Conservation (phyloP, 2,888 invertebrate genomes). For the Mythimna impura region DNA sequence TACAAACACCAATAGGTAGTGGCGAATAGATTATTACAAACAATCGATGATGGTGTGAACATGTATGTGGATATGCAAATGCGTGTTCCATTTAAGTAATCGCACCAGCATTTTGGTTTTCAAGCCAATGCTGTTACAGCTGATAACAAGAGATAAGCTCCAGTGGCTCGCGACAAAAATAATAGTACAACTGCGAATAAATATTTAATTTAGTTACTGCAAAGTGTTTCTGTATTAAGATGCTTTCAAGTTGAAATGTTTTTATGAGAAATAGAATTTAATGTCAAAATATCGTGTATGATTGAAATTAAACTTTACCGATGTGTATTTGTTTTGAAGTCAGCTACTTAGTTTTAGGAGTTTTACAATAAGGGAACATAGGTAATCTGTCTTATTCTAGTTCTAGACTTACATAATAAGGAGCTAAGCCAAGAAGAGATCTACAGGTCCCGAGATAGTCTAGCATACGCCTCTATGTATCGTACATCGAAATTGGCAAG, state of each 20-base stretch:
- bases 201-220: conserved; percentile 3
- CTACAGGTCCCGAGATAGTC: not conserved
- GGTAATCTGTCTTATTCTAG: not conserved
- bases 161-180: conserved; percentile 44
- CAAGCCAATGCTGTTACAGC: conserved; percentile 72
- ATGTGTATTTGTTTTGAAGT: conserved; percentile 7
- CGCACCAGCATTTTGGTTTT: conserved; percentile 77
- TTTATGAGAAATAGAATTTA: not conserved
- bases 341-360: conserved; percentile 1
- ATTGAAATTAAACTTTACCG: not conserved
- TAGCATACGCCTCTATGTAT: not conserved
- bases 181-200: conserved; percentile 29
- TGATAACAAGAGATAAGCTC: conserved; percentile 78
- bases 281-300: not conserved
- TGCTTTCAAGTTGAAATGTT: not conserved
- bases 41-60: conserved; percentile 60
- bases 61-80: conserved; percentile 80
- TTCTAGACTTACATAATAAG: not conserved
- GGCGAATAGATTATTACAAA: conserved; percentile 3
- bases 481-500: not conserved
- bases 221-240: not conserved
- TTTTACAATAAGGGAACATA: not conserved
- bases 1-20: not conserved
- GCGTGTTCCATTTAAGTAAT: conserved; percentile 80
- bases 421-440: not conserved